Percentiles rank a stretch among this genome's conserved stretches.
Evolutionary conservation across 2,113 vertebrate genomes (phyloP).

Genomic region (Cyprinodon tularosa): DNA sequence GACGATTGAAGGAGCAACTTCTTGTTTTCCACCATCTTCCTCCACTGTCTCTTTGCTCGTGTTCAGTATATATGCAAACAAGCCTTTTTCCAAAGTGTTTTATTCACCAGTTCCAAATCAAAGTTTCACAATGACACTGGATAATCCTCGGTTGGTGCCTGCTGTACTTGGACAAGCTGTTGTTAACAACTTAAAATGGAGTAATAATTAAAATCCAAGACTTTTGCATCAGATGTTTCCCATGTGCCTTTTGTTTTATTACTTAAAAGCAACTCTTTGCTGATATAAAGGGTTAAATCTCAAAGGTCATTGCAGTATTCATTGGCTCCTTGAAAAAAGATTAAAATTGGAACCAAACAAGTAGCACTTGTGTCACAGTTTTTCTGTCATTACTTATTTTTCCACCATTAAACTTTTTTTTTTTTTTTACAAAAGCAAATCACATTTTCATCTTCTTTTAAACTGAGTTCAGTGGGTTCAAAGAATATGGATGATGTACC

Average conservation of each 20-base stretch:
- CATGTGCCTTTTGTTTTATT: conserved; percentile 69
- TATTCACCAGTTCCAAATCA: conserved; percentile 60
- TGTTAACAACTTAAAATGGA: conserved; percentile 73
- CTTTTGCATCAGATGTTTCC: conserved; percentile 79
- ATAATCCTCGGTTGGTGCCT: conserved; percentile 68
- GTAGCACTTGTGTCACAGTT: not conserved
- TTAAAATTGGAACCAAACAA: not conserved
- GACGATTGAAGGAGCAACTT: conserved; percentile 87
- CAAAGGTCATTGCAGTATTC: conserved; percentile 33
- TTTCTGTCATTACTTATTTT: not conserved
- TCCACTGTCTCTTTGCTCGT: conserved; percentile 62
- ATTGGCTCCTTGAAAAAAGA: conserved; percentile 1
- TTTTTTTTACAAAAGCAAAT: not conserved
- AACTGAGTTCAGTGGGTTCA: not conserved
- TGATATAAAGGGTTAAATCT: not conserved
- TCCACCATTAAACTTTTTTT: not conserved
- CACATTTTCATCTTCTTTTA: not conserved
- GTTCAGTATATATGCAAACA: conserved; percentile 68
- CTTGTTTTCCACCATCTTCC: conserved; percentile 42
- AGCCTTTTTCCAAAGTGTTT: conserved; percentile 60
- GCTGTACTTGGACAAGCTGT: conserved; percentile 40
- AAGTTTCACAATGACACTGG: conserved; percentile 82
- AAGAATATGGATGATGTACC: not conserved
- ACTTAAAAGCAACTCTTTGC: not conserved
- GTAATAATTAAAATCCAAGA: conserved; percentile 53